Evolutionary conservation across 2,888 invertebrate genomes (phyloP).

Genomic region (Cheilosia variabilis): DNA sequence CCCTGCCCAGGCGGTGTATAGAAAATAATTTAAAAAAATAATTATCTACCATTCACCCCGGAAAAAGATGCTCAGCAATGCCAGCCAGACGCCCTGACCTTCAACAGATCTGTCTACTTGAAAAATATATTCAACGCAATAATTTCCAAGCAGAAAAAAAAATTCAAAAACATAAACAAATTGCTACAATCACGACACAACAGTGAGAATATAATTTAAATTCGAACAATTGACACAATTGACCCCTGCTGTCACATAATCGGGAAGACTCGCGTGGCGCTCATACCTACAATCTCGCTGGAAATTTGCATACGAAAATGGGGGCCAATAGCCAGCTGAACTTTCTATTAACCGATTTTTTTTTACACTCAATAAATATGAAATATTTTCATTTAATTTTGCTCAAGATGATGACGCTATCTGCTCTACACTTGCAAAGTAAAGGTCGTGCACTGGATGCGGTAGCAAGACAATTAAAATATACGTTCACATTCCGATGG

Average conservation of each 20-base stretch:
- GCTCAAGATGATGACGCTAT: neutral
- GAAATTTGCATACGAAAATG: slow-evolving; percentile 43
- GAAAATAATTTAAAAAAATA: neutral
- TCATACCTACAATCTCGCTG: slow-evolving; percentile 38
- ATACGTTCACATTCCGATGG: slow-evolving; percentile 43
- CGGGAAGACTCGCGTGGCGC: slow-evolving; percentile 40
- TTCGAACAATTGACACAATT: slow-evolving; percentile 60
- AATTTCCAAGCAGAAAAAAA: neutral
- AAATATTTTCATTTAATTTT: neutral
- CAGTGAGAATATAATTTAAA: slow-evolving; percentile 54
- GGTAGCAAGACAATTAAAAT: neutral
- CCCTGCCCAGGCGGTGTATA: neutral
- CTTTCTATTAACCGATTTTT: slow-evolving; percentile 21
- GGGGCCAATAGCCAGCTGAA: slow-evolving; percentile 41
- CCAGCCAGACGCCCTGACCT: slow-evolving; percentile 26
- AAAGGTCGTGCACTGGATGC: slow-evolving; percentile 10
- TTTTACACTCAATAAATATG: neutral
- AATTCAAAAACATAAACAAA: neutral
- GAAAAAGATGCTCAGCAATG: slow-evolving; percentile 33
- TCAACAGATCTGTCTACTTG: slow-evolving; percentile 6
- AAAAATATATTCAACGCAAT: neutral
- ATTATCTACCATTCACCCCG: slow-evolving; percentile 13
- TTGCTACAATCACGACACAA: slow-evolving; percentile 46
- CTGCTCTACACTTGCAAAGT: slow-evolving; percentile 1
- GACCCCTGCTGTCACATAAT: slow-evolving; percentile 49